These are phyloP conservation scores for Drosophila fulvimacula DNA, from an alignment of 2,888 invertebrate species.

Conservation along the genomic window DNA sequence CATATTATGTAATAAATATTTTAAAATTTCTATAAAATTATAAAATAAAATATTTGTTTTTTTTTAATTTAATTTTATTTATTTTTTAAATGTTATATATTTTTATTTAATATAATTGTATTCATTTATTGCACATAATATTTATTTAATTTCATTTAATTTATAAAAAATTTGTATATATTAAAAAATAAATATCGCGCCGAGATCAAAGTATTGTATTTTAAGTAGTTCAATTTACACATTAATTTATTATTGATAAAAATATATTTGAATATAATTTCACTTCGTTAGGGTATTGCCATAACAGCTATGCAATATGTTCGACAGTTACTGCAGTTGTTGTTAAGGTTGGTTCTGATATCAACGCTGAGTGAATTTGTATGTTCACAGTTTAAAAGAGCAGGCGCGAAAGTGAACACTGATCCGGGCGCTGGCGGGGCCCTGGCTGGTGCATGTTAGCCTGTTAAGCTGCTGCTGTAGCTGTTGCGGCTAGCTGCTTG, in stretches of 20 bases:
- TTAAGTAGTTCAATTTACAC: no score
- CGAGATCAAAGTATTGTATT: no score
- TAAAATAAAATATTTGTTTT: no score
- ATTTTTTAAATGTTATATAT: no score
- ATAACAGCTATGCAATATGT: neutral
- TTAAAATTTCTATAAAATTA: neutral
- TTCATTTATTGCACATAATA: no score
- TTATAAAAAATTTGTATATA: no score
- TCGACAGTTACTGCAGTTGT: constrained; percentile 32
- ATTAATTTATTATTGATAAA: neutral
- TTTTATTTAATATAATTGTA: no score
- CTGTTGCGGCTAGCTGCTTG: constrained; percentile 22
- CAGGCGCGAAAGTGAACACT: constrained; percentile 80
- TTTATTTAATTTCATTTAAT: no score
- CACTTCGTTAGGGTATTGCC: constrained; percentile 32
- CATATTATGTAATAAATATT: no score
- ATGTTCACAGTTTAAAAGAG: constrained; percentile 82
- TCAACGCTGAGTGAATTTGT: constrained; percentile 84
- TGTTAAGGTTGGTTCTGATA: constrained; percentile 68
- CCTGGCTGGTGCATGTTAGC: constrained; percentile 40
- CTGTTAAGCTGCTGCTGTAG: constrained; percentile 39
- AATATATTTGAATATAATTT: neutral
- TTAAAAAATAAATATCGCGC: no score
- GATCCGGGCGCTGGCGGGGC: constrained; percentile 31
- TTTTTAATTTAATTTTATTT: no score